Evolutionary conservation across 1,140 invertebrate genomes (phyloP).

Genomic region (Spodoptera litura): DNA sequence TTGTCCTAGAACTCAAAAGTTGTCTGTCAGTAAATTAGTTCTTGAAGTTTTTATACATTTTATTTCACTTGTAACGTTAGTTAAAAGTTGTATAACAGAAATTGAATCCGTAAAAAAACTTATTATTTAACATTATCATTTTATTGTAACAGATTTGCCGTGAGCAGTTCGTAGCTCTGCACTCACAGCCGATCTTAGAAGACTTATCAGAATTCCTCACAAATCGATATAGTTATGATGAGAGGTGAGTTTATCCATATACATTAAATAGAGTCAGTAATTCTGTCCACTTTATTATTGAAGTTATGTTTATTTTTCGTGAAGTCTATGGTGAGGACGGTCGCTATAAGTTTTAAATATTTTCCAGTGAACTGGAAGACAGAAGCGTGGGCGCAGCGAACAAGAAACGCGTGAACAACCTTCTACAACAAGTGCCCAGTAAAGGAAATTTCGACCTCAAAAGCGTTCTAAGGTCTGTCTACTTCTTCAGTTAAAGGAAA

Average conservation of each 20-base stretch:
- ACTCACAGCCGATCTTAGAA: constrained; percentile 96
- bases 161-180: constrained; percentile 97
- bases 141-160: constrained; percentile 91
- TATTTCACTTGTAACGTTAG: too few relatives aligned
- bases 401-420: constrained; percentile 88
- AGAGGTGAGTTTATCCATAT: constrained; percentile 83
- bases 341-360: constrained; percentile 48
- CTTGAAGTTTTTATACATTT: too few relatives aligned
- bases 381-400: constrained; percentile 84
- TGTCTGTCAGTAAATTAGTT: too few relatives aligned
- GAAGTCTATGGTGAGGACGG: neutral
- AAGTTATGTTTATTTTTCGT: too few relatives aligned
- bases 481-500: constrained; percentile 92
- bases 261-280: neutral
- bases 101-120: too few relatives aligned
- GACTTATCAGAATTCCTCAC: constrained; percentile 93
- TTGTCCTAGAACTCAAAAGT: too few relatives aligned
- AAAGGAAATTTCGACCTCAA: constrained; percentile 92
- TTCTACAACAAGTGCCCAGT: constrained; percentile 88
- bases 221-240: constrained; percentile 88
- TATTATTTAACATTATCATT: neutral
- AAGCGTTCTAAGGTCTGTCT: constrained; percentile 91
- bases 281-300: constrained; percentile 20
- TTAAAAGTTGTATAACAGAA: too few relatives aligned
- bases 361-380: constrained; percentile 82